Base-by-base conservation (phyloP, 2,113 vertebrate genomes). In the Girardinichthys multiradiatus region DNA sequence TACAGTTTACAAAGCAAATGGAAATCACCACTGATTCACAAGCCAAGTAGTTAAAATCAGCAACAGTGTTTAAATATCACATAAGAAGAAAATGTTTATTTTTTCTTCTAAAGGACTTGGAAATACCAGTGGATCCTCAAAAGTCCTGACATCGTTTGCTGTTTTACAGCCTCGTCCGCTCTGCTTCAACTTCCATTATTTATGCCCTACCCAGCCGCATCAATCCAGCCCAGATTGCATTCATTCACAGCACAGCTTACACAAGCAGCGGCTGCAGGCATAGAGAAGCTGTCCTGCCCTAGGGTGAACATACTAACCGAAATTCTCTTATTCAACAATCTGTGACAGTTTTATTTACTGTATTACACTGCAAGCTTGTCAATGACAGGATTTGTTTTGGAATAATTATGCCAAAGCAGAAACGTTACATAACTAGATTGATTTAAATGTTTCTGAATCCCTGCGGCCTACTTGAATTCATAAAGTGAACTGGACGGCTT, bases 121-220 rank as follows among this genome's bases (percentile, higher is more conserved):
- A 77, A 31, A 82, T 63, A 59, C 74, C 54, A 65, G 76, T 59
- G 31, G 12, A 35, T 75, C 61, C 73, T 76, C 39, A 70, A 67
- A 83, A 76, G 57, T 21, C 9, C 64, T 48, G 62, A 85, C 80
- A 68, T 74, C 0, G 26, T 63, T 30, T 65, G 72, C 72, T 77
- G n/a, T 76, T 61, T 74, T 0, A 67, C 60, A 73, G 48, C 64
- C 37, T 7, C 3, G 13, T 65, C 81, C 83, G 61, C 4, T 58
- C 72, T 81, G 80, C 78, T 71, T 69, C 70, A 48, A 70, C 77
- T 37, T 91, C 75, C 82, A 88, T 88, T 88, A 88, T 90, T 91
- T 72, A 90, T 90, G 75, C 24, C 12, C 71, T 48, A 35, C 86
- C 80, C 86, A 60, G 70, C 80, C 31, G 42, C 87, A 77, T 87